These are phyloP conservation scores for Hephaestus fuliginosus DNA, from an alignment of 2,797 vertebrate species.

Conservation along the genomic window DNA sequence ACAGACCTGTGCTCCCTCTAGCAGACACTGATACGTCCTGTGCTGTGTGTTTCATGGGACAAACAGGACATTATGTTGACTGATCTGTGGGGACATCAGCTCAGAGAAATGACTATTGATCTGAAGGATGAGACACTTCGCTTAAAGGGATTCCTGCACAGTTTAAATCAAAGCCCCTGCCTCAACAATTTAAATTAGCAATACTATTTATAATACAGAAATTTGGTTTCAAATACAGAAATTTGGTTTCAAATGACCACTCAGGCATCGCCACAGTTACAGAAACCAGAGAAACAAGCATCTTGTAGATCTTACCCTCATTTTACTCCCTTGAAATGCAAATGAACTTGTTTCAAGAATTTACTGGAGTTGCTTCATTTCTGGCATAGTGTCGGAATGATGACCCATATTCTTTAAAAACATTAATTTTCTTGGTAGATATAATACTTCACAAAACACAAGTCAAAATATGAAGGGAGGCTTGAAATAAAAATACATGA, in stretches of 20 bases:
- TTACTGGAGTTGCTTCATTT: not conserved
- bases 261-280: not conserved
- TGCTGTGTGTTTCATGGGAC: conserved; percentile 38
- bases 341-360: not conserved
- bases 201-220: not conserved
- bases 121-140: conserved; percentile 35
- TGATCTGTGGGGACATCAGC: conserved; percentile 37
- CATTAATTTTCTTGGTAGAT: not conserved
- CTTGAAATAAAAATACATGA: not conserved
- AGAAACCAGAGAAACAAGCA: not conserved
- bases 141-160: not conserved
- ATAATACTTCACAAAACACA: not conserved
- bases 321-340: not conserved
- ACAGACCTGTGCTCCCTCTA: not conserved
- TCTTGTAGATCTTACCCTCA: no score
- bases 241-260: not conserved
- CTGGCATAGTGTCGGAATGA: not conserved
- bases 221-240: not conserved
- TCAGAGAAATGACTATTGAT: conserved; percentile 35
- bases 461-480: not conserved
- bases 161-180: not conserved
- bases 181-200: conserved; percentile 3
- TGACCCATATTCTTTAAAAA: not conserved
- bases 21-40: conserved; percentile 19
- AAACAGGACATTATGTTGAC: conserved; percentile 45